phyloP scores from a whole-genome alignment of 2,113 vertebrate genomes.

The Dunckerocampus dactyliophorus region DNA sequence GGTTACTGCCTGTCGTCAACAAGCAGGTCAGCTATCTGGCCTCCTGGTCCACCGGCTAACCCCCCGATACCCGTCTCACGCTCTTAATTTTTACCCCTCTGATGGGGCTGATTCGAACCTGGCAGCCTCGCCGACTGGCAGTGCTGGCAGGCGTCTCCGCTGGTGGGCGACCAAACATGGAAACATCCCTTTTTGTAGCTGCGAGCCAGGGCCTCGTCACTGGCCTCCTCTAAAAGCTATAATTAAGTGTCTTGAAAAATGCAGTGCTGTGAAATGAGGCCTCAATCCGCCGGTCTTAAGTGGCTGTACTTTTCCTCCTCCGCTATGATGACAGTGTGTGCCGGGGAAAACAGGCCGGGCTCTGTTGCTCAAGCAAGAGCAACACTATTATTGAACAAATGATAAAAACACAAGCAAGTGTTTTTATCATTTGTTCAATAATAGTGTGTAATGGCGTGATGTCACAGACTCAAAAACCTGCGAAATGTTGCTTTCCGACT shows the following conservation, averaged over 20 bases:
- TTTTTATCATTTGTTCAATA: conserved; percentile 22
- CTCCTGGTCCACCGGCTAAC: no score
- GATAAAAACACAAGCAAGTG: no score
- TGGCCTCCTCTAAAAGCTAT: conserved; percentile 72
- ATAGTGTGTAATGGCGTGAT: no score
- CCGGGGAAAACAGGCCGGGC: conserved; percentile 19
- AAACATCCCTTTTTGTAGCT: conserved; percentile 77
- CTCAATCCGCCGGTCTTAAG: conserved; percentile 68
- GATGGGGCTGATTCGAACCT: conserved; percentile 26
- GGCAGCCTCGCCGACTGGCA: conserved; percentile 56
- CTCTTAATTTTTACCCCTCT: conserved; percentile 7
- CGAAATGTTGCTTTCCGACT: no score
- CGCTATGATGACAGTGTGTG: conserved; percentile 55
- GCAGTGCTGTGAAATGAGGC: conserved; percentile 76
- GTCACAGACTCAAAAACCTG: no score
- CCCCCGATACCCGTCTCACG: background rate
- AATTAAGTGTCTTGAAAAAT: conserved; percentile 81
- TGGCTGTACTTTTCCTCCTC: conserved; percentile 70
- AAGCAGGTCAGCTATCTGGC: background rate
- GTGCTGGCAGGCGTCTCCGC: conserved; percentile 36
- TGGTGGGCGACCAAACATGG: conserved; percentile 71
- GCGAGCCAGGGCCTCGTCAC: conserved; percentile 68
- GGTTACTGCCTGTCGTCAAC: conserved; percentile 52
- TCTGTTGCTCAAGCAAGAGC: conserved; percentile 13
- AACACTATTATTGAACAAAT: no score